A percentile compares a stretch with the other conserved stretches of the same genome.
These are phyloP conservation scores for Thalassoma bifasciatum DNA, from an alignment of 2,113 vertebrate genomes.

Conservation along the genomic window DNA sequence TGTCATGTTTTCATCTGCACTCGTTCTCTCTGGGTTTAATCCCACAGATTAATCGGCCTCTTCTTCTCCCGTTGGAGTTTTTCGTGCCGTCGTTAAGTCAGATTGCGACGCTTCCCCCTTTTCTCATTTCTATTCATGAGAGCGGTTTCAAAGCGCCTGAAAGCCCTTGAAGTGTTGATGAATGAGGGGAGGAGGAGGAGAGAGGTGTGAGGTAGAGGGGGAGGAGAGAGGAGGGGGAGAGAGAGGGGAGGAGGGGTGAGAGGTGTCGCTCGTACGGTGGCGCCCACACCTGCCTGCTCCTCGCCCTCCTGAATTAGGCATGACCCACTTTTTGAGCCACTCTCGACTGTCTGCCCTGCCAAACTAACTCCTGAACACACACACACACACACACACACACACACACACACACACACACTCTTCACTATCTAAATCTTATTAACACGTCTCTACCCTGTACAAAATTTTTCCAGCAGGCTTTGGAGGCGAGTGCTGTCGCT, in stretches of 20 bases:
- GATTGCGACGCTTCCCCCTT: constrained; percentile 50
- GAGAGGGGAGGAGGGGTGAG: constrained; percentile 16
- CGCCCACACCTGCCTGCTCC: constrained; percentile 61
- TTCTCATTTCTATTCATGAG: constrained; percentile 73
- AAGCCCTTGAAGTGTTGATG: constrained; percentile 75
- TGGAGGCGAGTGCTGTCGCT: neutral
- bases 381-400: neutral
- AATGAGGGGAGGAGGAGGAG: constrained; percentile 33
- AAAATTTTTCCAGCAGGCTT: constrained; percentile 48
- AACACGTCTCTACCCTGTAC: constrained; percentile 33
- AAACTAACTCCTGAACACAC: constrained; percentile 13
- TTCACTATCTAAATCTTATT: constrained; percentile 43
- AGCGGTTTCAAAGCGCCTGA: constrained; percentile 46
- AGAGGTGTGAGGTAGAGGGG: constrained; percentile 55
- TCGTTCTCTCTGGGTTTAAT: too few relatives aligned
- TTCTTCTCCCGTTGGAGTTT: constrained; percentile 41
- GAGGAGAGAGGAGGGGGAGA: neutral
- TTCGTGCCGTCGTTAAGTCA: constrained; percentile 46
- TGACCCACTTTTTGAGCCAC: constrained; percentile 61
- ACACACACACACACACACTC: neutral
- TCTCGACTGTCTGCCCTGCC: constrained; percentile 10
- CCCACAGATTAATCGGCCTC: too few relatives aligned
- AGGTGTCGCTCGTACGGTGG: constrained; percentile 54
- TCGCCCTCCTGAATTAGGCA: constrained; percentile 56
- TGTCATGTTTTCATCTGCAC: too few relatives aligned